Evolutionary conservation across 2,888 invertebrate genomes (phyloP), one percentile per base, ranked within the genome.

Genomic region (Drosophila cognata): DNA sequence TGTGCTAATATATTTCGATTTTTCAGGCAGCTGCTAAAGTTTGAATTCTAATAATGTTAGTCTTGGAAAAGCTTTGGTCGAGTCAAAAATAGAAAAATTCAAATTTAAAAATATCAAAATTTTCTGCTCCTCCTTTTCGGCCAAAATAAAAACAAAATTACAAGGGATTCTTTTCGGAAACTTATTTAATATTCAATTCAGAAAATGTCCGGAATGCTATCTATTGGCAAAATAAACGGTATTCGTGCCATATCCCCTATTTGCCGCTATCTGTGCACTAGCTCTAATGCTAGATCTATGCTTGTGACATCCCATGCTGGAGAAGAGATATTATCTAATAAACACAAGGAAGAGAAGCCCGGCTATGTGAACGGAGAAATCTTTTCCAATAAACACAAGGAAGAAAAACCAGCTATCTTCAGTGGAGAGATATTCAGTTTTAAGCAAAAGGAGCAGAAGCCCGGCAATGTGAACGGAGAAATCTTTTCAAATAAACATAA

Each of bases 171-270:
- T 25, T 48, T 21, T 25, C 7, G n/a, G 11, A n/a, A 43, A 43
- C 16, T 13, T 28, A 3, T 55, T 36, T 13, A 11, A 43, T 36
- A 4, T 36, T 36, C 6, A 2, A 33, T 21, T 35, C 4, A 51
- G 3, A 53, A 25, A 18, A 70, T 43, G 53, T 62, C 33, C 13
- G 36, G 41, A 18, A 58, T 71, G 35, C 29, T 71, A n/a, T 62
- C 62, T 29, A 3, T 58, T 35, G 41, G 57, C 0, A 71, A 71
- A 16, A 25, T 11, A 4, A 61, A 52, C 11, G 51, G 33, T 10
- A 21, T 53, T 2, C 38, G 43, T 1, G 10, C 38, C 16, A 25
- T 53, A 16, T 35, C 33, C 11, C 72, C 72, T 5, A 41, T 71
- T 1, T 48, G 31, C 10, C 71, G 72, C 5, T 33, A 33, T 36